Conservation (phyloP, 2,888 invertebrate species). For the Cephus pulcher region DNA sequence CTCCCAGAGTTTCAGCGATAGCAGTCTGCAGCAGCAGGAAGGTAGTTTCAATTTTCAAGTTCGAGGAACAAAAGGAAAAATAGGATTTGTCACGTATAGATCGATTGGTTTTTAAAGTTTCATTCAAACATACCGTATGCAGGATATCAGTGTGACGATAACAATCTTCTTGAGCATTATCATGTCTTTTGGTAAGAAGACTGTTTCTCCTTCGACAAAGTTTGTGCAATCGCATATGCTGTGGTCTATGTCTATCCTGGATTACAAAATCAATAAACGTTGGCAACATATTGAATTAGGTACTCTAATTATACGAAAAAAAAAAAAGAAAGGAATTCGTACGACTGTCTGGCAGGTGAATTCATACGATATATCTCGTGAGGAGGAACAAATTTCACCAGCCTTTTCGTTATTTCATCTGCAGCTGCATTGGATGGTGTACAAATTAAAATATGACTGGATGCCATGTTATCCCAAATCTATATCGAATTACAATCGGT, state of each 20-base stretch:
- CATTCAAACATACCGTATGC: conserved; percentile 63
- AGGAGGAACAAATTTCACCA: conserved; percentile 58
- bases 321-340: conserved; percentile 18
- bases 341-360: conserved; percentile 41
- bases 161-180: conserved; percentile 72
- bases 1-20: conserved; percentile 28
- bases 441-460: conserved; percentile 72
- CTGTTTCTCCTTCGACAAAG: conserved; percentile 60
- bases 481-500: conserved; percentile 25
- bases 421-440: conserved; percentile 81
- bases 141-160: conserved; percentile 73
- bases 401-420: conserved; percentile 73
- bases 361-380: conserved; percentile 67
- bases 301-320: background rate
- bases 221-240: conserved; percentile 61
- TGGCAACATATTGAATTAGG: background rate
- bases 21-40: conserved; percentile 26
- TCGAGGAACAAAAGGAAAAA: background rate
- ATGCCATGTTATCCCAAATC: conserved; percentile 56
- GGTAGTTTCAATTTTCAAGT: background rate
- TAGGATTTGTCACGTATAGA: background rate
- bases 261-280: background rate
- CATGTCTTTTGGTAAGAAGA: conserved; percentile 66
- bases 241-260: conserved; percentile 36
- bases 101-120: background rate